A percentile compares a stretch with the other conserved stretches of the same genome.
These are phyloP conservation scores for Trachelus tabidus DNA, from an alignment of 2,888 invertebrate genomes.

Conservation along the genomic window DNA sequence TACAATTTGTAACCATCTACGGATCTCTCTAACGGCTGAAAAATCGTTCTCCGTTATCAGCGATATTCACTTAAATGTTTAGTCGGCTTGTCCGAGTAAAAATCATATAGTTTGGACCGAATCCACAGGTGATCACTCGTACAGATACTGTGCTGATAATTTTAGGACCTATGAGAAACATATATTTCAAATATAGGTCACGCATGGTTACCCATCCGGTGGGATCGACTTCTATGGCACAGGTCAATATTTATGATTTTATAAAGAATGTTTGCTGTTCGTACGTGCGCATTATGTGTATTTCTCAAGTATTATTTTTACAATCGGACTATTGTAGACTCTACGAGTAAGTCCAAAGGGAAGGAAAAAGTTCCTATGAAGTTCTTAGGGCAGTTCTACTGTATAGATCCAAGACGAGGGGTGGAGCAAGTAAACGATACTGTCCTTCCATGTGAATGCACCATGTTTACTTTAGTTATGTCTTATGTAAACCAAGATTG, in stretches of 20 bases:
- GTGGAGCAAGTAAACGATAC: background rate
- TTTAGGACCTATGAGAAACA: too few species aligned
- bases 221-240: background rate
- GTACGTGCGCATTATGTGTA: background rate
- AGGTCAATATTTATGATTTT: background rate
- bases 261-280: background rate
- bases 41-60: too few species aligned
- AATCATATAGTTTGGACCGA: background rate
- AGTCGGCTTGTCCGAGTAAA: background rate
- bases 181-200: background rate
- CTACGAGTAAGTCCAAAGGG: background rate
- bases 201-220: background rate
- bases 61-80: background rate
- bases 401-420: background rate
- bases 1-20: background rate
- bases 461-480: background rate
- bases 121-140: background rate
- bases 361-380: background rate
- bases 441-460: background rate
- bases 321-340: background rate
- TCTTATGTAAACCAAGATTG: background rate
- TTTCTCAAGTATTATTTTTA: background rate
- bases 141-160: background rate
- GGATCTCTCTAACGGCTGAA: background rate
- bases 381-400: background rate